Evolutionary conservation across 2,113 vertebrate species (phyloP), one percentile per base, ranked within the genome.

Genomic region (Podiceps cristatus): DNA sequence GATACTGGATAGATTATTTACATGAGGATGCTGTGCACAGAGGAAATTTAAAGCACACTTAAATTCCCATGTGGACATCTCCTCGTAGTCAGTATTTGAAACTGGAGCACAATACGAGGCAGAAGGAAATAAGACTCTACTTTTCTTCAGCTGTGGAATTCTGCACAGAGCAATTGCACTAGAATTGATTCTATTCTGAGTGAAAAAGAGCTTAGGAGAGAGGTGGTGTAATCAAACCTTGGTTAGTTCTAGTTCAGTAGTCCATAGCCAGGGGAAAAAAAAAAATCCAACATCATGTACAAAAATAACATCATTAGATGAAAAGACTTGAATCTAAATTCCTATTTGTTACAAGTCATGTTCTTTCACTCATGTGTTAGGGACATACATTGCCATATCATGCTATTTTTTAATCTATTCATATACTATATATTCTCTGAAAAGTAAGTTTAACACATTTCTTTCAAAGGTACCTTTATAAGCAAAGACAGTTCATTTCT

Each of bases 221-320:
- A 90, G n/a, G 16, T 0, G 0, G 31, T 29, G 86, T 82, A 90
- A 97, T 93, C 42, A 90, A 90, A 78, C 81, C 64, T 95, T 75
- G 59, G 44, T 89, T 86, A 47, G 60, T 75, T 96, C 88, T 92
- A 75, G 62, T 81, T 92, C 60, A 85, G 60, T 85, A 94, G 81
- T 55, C 56, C 40, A 47, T 68, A 25, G 6, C 14, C 9, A 66
- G 50, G 16, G 13, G 77, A 45, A 68, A 69, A 55, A 29, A n/a
- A 42, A 63, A 60, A 14, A 0, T 14, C 18, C 31, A 66, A 50
- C 35, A 56, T 40, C 1, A 10, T 13, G 12, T 69, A 45, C 18
- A 88, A 79, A 93, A 45, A 24, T 18, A 77, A 11, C 2, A 45
- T 60, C 5, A 66, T 77, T 73, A 66, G 63, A 58, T 58, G 3